Percentiles rank a stretch among this genome's conserved stretches.
phyloP scores from a whole-genome alignment of 2,797 vertebrate species.

The Vireo griseus region DNA sequence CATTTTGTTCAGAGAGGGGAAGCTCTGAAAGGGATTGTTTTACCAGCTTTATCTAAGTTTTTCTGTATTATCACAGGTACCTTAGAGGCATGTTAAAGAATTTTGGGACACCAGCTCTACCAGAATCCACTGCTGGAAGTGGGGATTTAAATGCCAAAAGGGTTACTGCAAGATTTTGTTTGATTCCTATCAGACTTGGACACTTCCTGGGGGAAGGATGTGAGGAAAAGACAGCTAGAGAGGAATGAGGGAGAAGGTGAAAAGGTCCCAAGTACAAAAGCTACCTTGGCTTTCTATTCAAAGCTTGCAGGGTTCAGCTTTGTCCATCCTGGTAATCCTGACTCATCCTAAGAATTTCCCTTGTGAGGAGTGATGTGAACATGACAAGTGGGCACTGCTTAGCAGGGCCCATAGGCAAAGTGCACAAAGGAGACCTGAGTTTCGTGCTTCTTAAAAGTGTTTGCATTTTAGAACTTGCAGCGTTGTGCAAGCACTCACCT shows the following conservation, averaged over 20 bases:
- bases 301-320: not conserved
- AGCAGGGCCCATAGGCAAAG: not conserved
- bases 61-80: not conserved
- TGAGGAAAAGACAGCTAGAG: not conserved
- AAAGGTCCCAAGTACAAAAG: not conserved
- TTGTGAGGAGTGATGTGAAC: not conserved
- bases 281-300: not conserved
- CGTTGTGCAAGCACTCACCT: rapidly evolving
- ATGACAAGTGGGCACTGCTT: not conserved
- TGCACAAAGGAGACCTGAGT: not conserved
- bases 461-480: not conserved
- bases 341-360: not conserved
- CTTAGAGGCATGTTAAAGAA: not conserved
- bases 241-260: not conserved
- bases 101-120: not conserved
- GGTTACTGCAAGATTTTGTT: not conserved
- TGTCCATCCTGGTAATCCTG: not conserved
- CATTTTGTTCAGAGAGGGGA: not conserved
- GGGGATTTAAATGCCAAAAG: not conserved
- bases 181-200: not conserved
- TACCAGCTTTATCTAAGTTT: not conserved
- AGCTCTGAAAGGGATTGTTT: not conserved
- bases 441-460: not conserved
- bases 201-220: not conserved
- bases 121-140: not conserved